These are phyloP conservation scores for Lordiphosa fenestrarum DNA, from an alignment of 2,888 invertebrate species.

Conservation along the genomic window DNA sequence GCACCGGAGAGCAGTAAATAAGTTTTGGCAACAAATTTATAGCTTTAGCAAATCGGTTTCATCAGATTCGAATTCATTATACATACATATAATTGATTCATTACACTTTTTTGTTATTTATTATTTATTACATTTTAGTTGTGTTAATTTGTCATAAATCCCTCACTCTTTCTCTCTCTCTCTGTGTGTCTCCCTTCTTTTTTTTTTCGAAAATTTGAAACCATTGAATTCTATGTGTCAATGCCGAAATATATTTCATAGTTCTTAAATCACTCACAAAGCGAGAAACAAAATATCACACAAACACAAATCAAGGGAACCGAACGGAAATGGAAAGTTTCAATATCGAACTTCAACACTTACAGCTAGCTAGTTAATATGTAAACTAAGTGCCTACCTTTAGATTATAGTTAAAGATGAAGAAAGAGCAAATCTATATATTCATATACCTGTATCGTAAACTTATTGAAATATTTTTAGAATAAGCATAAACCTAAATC, in stretches of 20 bases:
- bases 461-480: constrained; percentile 47
- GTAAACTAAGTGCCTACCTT: constrained; percentile 69
- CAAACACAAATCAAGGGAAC: constrained; percentile 41
- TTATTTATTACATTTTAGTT: constrained; percentile 69
- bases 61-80: constrained; percentile 34
- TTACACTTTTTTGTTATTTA: constrained; percentile 63
- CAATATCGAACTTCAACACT: constrained; percentile 61
- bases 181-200: constrained; percentile 14
- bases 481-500: constrained; percentile 64
- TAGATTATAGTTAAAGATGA: constrained; percentile 47
- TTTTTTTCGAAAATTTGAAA: constrained; percentile 44
- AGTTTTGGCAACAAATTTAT: constrained; percentile 38
- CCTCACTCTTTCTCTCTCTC: constrained; percentile 24
- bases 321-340: constrained; percentile 36
- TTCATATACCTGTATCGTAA: constrained; percentile 18
- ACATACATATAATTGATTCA: constrained; percentile 36
- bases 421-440: constrained; percentile 40
- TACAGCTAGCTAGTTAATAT: constrained; percentile 72
- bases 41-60: constrained; percentile 68
- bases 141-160: constrained; percentile 66
- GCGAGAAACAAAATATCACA: constrained; percentile 31
- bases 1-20: constrained; percentile 53
- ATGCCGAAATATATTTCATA: constrained; percentile 67
- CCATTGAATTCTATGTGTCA: constrained; percentile 74
- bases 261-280: constrained; percentile 42